Evolutionary conservation across 2,113 vertebrate species (phyloP).

Genomic region (Seriola aureovittata): DNA sequence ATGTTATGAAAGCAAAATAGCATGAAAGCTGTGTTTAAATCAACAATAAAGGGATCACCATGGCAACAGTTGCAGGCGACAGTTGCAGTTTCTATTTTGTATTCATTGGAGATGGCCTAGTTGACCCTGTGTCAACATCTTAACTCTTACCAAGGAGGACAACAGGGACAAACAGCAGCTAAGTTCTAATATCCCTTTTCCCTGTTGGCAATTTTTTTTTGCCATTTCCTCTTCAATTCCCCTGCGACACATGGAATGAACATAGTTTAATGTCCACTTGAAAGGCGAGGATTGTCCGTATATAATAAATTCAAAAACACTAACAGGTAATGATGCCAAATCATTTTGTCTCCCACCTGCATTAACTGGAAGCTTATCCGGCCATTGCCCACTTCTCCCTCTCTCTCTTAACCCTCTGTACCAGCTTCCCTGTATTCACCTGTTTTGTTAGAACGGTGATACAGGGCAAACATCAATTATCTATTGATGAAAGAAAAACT

Average conservation of each 20-base stretch:
- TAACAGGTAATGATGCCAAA: not conserved
- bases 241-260: not conserved
- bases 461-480: constrained; percentile 65
- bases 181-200: not conserved
- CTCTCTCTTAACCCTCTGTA: constrained; percentile 1
- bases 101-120: constrained; percentile 17
- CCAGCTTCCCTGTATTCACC: constrained; percentile 13
- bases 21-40: not conserved
- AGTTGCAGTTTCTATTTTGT: constrained; percentile 25
- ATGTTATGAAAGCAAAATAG: not conserved
- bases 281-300: constrained; percentile 25
- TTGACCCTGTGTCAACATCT: constrained; percentile 9
- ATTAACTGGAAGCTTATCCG: constrained; percentile 11
- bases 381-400: not conserved
- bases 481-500: constrained; percentile 73
- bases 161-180: not conserved
- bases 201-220: not conserved
- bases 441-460: constrained; percentile 34
- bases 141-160: not conserved
- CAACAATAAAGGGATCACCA: not conserved
- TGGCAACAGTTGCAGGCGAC: not conserved
- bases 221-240: not conserved
- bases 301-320: constrained; percentile 8
- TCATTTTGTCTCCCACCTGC: not conserved
- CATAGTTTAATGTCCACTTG: constrained; percentile 3